Percentiles rank a stretch among this genome's conserved stretches.
Evolutionary conservation across 1,140 invertebrate species (phyloP).

Genomic region (Drosophila eugracilis): DNA sequence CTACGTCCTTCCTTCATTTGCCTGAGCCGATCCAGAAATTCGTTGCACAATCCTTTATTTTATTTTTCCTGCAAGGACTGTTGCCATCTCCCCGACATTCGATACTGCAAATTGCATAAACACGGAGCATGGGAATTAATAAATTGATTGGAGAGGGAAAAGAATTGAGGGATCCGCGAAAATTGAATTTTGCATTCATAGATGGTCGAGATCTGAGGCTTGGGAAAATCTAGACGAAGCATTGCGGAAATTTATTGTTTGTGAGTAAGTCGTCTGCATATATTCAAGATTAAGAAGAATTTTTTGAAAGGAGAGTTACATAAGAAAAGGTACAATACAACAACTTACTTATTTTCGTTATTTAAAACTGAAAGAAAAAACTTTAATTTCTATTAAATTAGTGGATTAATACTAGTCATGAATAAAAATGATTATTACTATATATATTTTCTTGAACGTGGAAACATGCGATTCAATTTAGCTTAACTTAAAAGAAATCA

Average conservation of each 20-base stretch:
- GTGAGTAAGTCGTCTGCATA: background rate
- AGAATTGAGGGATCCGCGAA: slow-evolving; percentile 51
- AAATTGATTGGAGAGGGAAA: slow-evolving; percentile 57
- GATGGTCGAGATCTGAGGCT: slow-evolving; percentile 21
- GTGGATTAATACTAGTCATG: no score
- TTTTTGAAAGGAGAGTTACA: no score
- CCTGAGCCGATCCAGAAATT: slow-evolving; percentile 20
- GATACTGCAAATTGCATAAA: slow-evolving; percentile 81
- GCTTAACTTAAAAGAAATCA: no score
- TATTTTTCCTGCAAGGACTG: slow-evolving; percentile 11
- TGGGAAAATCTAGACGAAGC: slow-evolving; percentile 37
- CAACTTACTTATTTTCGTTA: no score
- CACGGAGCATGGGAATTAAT: slow-evolving; percentile 74
- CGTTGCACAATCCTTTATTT: slow-evolving; percentile 56
- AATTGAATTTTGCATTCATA: slow-evolving; percentile 44
- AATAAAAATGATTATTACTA: no score
- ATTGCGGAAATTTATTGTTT: slow-evolving; percentile 34
- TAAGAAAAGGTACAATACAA: no score
- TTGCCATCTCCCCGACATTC: slow-evolving; percentile 65
- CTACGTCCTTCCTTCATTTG: slow-evolving; percentile 46
- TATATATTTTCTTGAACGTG: no score
- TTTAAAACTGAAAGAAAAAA: no score
- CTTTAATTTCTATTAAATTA: no score
- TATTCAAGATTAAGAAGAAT: no score
- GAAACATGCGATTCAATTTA: no score